Base-by-base conservation (phyloP, 2,113 vertebrate genomes). In the Sylvilagus bachmani region DNA sequence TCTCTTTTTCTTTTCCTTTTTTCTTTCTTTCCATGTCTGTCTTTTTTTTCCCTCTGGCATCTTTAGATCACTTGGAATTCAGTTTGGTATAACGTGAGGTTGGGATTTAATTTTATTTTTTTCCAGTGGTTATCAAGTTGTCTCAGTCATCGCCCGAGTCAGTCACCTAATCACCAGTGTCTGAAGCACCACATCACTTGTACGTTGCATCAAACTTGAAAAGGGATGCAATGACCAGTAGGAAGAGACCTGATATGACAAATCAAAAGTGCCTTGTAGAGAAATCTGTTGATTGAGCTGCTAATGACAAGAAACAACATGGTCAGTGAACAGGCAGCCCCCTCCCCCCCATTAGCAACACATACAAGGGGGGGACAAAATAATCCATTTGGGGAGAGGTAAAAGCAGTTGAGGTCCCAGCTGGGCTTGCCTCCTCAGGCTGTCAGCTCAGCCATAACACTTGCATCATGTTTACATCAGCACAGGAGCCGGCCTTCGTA, bases 71-170 rank as follows among this genome's bases (percentile, higher is more conserved):
- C 62, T 73, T 84, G 66, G 61, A 83, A 74, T 67, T 83, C 90
- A 58, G 83, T 87, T 87, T 84, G 33, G 31, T 88, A 22, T 82
- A 83, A 75, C 85, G 33, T 73, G 77, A 93, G 22, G 58, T 61
- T 79, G 66, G 49, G 38, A 89, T 81, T 81, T 78, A 73, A 87
- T 55, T 64, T 55, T 82, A 70, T 58, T 78, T 94, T 85, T 86
- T 84, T 31, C 53, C 62, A 70, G 77, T 86, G 29, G 31, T 75
- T 90, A 36, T 83, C 67, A 69, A 38, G 33, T 78, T 86, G 81
- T 21, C 21, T 10, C 11, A 64, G 55, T 77, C 55, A 71, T 31
- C 33, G 38, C 73, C 44, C 19, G 12, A 81, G 31, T 53, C 19
- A 85, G 9, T 17, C 58, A 16, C 22, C 10, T 86, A 81, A 86